Conservation (phyloP, 2,797 vertebrate genomes). For the Argyrosomus regius region DNA sequence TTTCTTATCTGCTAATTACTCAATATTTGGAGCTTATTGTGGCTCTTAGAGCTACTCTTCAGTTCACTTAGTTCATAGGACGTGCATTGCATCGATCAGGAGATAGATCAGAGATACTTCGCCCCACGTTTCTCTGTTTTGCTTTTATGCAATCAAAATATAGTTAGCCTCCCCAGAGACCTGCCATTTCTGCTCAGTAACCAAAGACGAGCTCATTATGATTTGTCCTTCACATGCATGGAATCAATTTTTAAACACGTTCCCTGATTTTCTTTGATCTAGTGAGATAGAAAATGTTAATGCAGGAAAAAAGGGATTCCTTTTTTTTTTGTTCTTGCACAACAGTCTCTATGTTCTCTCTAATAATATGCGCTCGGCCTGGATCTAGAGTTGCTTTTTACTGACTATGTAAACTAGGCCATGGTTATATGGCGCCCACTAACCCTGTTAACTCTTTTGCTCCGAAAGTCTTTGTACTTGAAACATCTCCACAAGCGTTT, state of each 20-base stretch:
- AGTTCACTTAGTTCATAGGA: background rate
- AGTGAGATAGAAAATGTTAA: slow-evolving; percentile 19
- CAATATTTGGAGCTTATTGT: slow-evolving; percentile 9
- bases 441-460: slow-evolving; percentile 41
- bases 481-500: slow-evolving; percentile 9
- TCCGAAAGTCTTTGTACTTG: slow-evolving; percentile 37
- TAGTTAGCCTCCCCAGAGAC: slow-evolving; percentile 15
- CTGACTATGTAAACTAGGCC: slow-evolving; percentile 56
- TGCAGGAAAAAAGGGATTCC: slow-evolving; percentile 23
- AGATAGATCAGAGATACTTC: background rate
- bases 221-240: background rate
- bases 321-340: slow-evolving; percentile 25
- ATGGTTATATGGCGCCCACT: slow-evolving; percentile 37
- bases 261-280: slow-evolving; percentile 32
- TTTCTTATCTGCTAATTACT: background rate
- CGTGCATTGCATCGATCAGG: background rate
- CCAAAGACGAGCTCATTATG: slow-evolving; percentile 42
- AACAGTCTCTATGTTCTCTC: slow-evolving; percentile 25
- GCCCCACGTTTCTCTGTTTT: slow-evolving; percentile 9
- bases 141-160: slow-evolving; percentile 49
- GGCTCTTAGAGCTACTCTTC: background rate
- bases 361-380: slow-evolving; percentile 55
- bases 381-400: slow-evolving; percentile 55
- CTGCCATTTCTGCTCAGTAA: slow-evolving; percentile 25
- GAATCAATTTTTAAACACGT: slow-evolving; percentile 2